Base-by-base conservation (phyloP, 2,797 vertebrate genomes). In the Scolopax bukidnonensis region DNA sequence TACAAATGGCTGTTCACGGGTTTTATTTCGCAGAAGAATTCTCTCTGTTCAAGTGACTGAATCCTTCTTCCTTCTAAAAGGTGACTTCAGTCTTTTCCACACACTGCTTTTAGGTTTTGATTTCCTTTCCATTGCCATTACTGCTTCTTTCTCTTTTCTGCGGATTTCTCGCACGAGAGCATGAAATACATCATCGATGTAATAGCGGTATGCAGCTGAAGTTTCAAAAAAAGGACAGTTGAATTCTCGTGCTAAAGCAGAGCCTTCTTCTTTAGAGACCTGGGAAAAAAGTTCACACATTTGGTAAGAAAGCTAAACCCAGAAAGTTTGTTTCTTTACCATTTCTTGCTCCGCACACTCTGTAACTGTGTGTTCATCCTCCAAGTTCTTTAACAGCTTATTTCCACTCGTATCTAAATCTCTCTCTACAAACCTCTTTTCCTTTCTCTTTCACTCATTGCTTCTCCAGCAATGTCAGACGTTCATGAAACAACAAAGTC, bases 201-300 rank as follows among this genome's bases (percentile, higher is more conserved):
- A 99, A 40, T 98, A 98, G 9, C 98, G 98, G 57, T 98, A 98
- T 0, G 98, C 99, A 1, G 99, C 99, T 0, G 98, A 99, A 0
- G 99, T 99, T 91, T 99, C 99, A 3, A 99, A 99, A 67, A 99
- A 99, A 6, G 98, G 99, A 80, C 98, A 99, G 95, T 87, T 98
- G 96, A 99, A 99, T 21, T 99, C 98, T 23, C 98, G 93, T 1
- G 99, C 98, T 81, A 99, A 65, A 33, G 98, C 98, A 12, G 85
- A 93, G 27, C 99, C 99, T 89, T 99, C 99, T 78, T 99, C 99
- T n/a, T 98, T 98, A 79, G 98, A 98, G 73, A 99, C 98, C 99
- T 99, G 56, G 1, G 50, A 71, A 63, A 64, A 16, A 1, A 9
- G 27, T 19, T 91, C 63, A 67, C 0, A 67, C 0, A 11, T 4